A percentile compares a stretch with the other conserved stretches of the same genome.
These are phyloP conservation scores for Ceratoteleas bidentatus DNA, from an alignment of 1,140 invertebrate species.

Conservation along the genomic window DNA sequence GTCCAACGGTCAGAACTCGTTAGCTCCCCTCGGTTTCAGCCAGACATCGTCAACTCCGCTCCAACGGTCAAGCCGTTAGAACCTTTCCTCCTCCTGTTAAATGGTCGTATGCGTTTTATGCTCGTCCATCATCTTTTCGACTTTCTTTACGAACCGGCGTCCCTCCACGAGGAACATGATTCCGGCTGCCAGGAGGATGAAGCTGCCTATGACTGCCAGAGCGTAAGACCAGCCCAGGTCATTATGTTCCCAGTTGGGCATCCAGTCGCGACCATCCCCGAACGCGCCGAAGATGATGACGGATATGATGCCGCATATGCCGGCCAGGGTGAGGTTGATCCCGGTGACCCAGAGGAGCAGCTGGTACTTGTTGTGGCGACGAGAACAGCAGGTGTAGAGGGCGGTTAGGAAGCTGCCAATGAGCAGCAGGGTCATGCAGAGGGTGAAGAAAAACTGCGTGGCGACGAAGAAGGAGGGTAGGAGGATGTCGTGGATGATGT, in stretches of 20 bases:
- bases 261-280: conserved; percentile 96
- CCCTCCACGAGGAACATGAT: conserved; percentile 91
- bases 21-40: background rate
- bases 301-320: conserved; percentile 88
- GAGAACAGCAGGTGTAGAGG: conserved; percentile 88
- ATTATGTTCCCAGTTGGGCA: conserved; percentile 98
- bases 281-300: conserved; percentile 91
- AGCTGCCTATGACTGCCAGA: conserved; percentile 89
- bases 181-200: conserved; percentile 87
- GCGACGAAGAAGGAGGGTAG: conserved; percentile 94
- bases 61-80: conserved; percentile 8
- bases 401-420: conserved; percentile 87
- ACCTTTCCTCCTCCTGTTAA: conserved; percentile 59
- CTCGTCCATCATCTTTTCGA: conserved; percentile 84
- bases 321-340: conserved; percentile 86
- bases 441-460: conserved; percentile 95
- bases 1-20: too few species aligned
- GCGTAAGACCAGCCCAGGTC: conserved; percentile 97
- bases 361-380: conserved; percentile 89
- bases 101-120: conserved; percentile 77
- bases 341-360: conserved; percentile 87
- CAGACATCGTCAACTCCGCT: background rate
- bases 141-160: conserved; percentile 86
- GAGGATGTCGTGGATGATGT: conserved; percentile 92
- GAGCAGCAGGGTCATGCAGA: conserved; percentile 90